Conservation (phyloP, 2,888 invertebrate genomes). For the Tricholauxania praeusta region DNA sequence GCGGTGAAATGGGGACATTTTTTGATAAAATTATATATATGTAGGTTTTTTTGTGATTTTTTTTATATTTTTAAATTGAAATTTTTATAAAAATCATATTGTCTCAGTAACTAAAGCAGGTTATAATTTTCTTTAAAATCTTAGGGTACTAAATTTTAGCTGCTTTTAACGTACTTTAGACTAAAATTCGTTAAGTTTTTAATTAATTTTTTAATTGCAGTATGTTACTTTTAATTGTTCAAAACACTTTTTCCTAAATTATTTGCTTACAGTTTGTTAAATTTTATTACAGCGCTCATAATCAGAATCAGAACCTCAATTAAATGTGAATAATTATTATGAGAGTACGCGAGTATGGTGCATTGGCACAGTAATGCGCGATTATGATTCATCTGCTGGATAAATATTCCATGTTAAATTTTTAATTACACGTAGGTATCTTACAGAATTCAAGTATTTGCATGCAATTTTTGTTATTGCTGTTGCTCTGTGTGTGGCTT, state of each 20-base stretch:
- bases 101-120: no score
- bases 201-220: slow-evolving; percentile 26
- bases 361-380: slow-evolving; percentile 9
- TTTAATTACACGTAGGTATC: neutral
- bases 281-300: neutral
- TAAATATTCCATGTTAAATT: slow-evolving; percentile 1
- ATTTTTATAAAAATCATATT: no score
- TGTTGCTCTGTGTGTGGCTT: neutral
- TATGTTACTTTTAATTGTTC: slow-evolving; percentile 21
- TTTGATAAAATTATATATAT: no score
- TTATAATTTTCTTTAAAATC: no score
- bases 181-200: neutral
- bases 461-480: neutral
- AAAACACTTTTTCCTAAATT: neutral
- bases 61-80: no score
- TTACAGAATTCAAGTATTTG: neutral
- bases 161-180: no score
- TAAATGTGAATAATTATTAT: slow-evolving; percentile 36
- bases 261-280: slow-evolving; percentile 2
- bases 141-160: no score
- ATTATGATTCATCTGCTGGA: slow-evolving; percentile 9
- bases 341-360: slow-evolving; percentile 2
- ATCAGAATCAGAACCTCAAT: slow-evolving; percentile 31
- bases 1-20: no score
- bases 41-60: no score